phyloP scores from a whole-genome alignment of 2,113 vertebrate species.

The Colossoma macropomum region DNA sequence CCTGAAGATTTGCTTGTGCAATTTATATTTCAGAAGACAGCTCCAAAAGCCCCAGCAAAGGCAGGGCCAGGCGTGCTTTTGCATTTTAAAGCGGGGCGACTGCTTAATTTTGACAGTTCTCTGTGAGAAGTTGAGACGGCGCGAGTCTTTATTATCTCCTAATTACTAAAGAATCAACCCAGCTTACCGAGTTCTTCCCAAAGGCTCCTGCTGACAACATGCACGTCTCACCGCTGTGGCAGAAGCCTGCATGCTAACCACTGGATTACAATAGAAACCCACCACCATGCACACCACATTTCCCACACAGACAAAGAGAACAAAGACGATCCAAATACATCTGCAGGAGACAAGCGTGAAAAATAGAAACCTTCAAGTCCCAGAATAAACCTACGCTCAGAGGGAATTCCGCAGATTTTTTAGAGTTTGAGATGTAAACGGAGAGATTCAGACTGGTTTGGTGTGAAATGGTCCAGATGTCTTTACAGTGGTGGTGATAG shows the following conservation, averaged over 20 bases:
- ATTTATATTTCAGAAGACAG: constrained; percentile 1
- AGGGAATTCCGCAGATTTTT: no score
- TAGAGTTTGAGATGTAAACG: no score
- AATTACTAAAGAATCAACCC: constrained; percentile 67
- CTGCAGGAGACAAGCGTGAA: neutral
- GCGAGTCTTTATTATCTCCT: constrained; percentile 69
- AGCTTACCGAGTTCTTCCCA: constrained; percentile 61
- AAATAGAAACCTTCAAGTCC: no score
- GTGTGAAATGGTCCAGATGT: no score
- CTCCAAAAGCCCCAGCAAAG: neutral
- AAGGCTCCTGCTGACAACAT: constrained; percentile 68
- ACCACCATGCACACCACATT: constrained; percentile 35
- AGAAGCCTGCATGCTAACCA: constrained; percentile 57
- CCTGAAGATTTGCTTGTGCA: neutral
- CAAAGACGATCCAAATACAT: neutral
- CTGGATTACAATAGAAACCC: constrained; percentile 53
- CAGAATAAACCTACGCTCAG: no score
- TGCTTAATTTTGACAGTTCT: constrained; percentile 59
- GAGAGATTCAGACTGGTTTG: no score
- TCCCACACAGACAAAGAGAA: neutral
- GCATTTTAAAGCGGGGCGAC: neutral
- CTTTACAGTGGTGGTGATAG: no score
- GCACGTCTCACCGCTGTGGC: constrained; percentile 31
- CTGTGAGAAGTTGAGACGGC: constrained; percentile 57
- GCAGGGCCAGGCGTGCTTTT: neutral